These are phyloP conservation scores for Anguilla marmorata DNA, from an alignment of 2,797 vertebrate species.

Conservation along the genomic window DNA sequence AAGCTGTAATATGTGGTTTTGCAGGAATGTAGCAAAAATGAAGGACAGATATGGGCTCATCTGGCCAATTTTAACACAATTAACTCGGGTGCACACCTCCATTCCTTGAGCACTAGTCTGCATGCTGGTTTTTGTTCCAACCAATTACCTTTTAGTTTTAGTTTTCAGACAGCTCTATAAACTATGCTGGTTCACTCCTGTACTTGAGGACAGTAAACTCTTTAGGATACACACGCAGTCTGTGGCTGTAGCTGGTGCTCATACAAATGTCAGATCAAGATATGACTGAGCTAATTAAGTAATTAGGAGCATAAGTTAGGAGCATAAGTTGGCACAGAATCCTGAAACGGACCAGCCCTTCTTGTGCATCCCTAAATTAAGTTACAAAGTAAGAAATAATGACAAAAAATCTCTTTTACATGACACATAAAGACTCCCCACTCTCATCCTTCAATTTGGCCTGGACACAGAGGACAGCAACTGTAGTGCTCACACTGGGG, in stretches of 20 bases:
- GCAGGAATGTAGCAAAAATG: slow-evolving; percentile 63
- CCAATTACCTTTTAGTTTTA: background rate
- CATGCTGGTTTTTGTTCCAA: background rate
- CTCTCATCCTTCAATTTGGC: slow-evolving; percentile 62
- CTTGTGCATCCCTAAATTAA: background rate
- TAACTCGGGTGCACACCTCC: background rate
- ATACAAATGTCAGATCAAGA: background rate
- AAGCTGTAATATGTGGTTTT: slow-evolving; percentile 55
- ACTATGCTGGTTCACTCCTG: background rate
- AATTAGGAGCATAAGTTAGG: background rate
- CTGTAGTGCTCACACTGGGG: slow-evolving; percentile 1
- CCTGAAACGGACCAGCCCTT: background rate
- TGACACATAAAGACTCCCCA: slow-evolving; percentile 69
- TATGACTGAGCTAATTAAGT: background rate
- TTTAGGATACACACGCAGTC: background rate
- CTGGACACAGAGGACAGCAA: slow-evolving; percentile 35
- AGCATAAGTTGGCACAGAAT: background rate
- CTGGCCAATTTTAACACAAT: background rate
- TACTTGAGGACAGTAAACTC: background rate
- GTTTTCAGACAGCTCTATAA: background rate
- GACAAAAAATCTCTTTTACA: slow-evolving; percentile 70
- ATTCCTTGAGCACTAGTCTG: background rate
- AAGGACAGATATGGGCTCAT: slow-evolving; percentile 65
- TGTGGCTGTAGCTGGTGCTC: background rate
- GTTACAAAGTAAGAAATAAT: slow-evolving; percentile 17